Base-by-base conservation (phyloP, 1,140 invertebrate genomes). In the Hydropsyche tenuis region DNA sequence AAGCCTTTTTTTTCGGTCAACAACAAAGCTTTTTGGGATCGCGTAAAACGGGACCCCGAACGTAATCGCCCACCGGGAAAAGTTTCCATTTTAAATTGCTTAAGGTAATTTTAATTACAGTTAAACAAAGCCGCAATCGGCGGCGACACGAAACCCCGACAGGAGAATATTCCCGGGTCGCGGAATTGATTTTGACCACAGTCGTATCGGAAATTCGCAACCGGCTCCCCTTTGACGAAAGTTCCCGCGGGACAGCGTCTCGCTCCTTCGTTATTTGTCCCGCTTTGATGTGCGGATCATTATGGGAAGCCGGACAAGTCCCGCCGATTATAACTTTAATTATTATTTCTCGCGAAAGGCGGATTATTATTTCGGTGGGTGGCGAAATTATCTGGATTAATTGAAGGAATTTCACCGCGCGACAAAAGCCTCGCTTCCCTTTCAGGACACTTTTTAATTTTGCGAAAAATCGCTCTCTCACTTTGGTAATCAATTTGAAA, bases 31-130 rank as follows among this genome's bases (percentile, higher is more conserved):
- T 48, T 27, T 46, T 43, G 1, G 16, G 16, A 16, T 42, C 45
- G 65, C 23, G n/a, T n/a, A 42, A 48, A 22, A 48, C 20, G 43
- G 23, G 27, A 68, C 63, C n/a, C 30, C 37, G 7, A 42, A 43
- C 30, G 11, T 66, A 66, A 66, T 66, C 63, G 63, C 63, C 27
- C 16, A 20, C 11, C 22, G 22, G 60, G 20, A 45, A 66, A 66
- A 45, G 7, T 66, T 66, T 45, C 30, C 63, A 20, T 3, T 66
- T 66, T 66, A 43, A 66, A 68, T 25, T 46, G 18, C 65, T 68
- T 68, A 43, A 68, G 65, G 65, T 68, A 68, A 68, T 68, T 48
- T 68, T 68, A 68, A 68, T 68, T 68, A 68, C 65, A 48, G 65
- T 48, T 68, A 68, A 68, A 48, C 65, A 68, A 22, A 18, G 65